Percentiles rank a stretch among this genome's conserved stretches.
These are phyloP conservation scores for Mungos mungo DNA, from an alignment of 2,113 vertebrate species.

Conservation along the genomic window DNA sequence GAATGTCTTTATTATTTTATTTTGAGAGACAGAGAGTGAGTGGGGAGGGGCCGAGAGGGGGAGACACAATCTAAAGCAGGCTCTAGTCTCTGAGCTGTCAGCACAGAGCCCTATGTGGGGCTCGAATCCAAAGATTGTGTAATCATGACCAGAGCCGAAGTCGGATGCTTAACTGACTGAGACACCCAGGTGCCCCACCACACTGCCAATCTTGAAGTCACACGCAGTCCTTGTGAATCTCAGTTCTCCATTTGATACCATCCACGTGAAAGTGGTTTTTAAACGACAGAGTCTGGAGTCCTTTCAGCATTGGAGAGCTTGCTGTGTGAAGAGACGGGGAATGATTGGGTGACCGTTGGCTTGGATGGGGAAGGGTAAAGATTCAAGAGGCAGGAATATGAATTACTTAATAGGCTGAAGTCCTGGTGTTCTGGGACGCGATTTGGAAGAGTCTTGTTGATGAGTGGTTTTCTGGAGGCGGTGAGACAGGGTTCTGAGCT, in stretches of 20 bases:
- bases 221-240: neutral
- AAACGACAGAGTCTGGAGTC: neutral
- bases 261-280: neutral
- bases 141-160: no score
- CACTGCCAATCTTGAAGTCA: neutral
- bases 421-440: neutral
- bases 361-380: neutral
- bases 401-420: neutral
- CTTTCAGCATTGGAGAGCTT: conserved; percentile 4
- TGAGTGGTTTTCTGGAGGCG: neutral
- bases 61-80: no score
- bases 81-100: no score
- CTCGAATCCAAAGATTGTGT: no score
- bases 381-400: neutral
- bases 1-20: no score
- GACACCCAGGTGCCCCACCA: no score
- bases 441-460: conserved; percentile 3
- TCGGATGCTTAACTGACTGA: no score
- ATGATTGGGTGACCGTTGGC: neutral
- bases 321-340: conserved; percentile 7
- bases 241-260: neutral
- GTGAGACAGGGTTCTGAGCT: neutral
- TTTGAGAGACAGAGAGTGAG: no score
- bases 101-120: no score
- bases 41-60: no score